Evolutionary conservation across 2,888 invertebrate species (phyloP).

Genomic region (Mythimna loreyi): DNA sequence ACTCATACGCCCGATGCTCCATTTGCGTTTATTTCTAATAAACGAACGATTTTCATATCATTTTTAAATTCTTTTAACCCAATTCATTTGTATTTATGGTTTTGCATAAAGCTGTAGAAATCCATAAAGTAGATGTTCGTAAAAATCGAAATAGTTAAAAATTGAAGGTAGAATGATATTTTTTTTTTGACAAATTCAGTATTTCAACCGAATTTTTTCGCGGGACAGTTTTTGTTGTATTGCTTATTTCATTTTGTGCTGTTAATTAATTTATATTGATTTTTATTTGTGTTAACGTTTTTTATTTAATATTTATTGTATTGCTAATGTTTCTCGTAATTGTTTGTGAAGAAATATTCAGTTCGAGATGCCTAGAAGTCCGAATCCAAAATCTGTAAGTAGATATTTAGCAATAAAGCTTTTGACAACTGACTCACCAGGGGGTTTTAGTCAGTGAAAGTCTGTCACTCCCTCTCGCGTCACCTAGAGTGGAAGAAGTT

Average conservation of each 20-base stretch:
- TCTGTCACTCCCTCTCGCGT: neutral
- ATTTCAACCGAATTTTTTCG: conserved; percentile 12
- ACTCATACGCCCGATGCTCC: too few relatives aligned
- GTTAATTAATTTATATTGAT: conserved; percentile 8
- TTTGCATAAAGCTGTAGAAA: neutral
- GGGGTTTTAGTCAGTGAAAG: too few relatives aligned
- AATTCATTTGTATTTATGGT: neutral
- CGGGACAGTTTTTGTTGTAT: neutral
- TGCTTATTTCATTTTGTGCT: neutral
- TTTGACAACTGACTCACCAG: too few relatives aligned
- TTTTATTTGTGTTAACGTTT: neutral
- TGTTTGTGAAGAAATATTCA: conserved; percentile 27
- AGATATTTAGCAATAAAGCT: neutral
- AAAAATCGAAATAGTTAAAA: neutral
- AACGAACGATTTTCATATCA: too few relatives aligned
- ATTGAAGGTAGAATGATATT: conserved; percentile 31
- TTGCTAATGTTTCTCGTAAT: conserved; percentile 6
- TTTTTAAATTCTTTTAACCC: too few relatives aligned
- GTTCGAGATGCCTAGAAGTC: conserved; percentile 52
- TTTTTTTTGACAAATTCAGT: conserved; percentile 4
- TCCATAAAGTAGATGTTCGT: neutral
- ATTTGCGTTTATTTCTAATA: too few relatives aligned
- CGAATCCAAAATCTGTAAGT: conserved; percentile 56
- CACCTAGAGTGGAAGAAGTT: neutral
- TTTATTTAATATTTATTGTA: conserved; percentile 7